Conservation (phyloP, 2,113 vertebrate genomes). For the human region GRCh38 chr18:76108501-76109000, state of each 20-base stretch:
- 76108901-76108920: background rate
- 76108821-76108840: too few species aligned
- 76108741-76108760: background rate
- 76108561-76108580: background rate
- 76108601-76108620: background rate
- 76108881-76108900: too few species aligned
- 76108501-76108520: background rate
- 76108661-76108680: fast-evolving
- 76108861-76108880: background rate
- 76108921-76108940: too few species aligned
- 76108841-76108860: too few species aligned
- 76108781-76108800: background rate
- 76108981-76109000: background rate
- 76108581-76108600: background rate
- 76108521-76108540: background rate
- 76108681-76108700: background rate
- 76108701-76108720: background rate
- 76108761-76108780: too few species aligned
- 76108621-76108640: background rate
- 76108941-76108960: background rate
- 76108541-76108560: background rate
- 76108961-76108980: background rate
- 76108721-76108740: too few species aligned
- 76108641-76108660: background rate
- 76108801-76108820: background rate